Evolutionary conservation across 2,113 vertebrate genomes (phyloP), one percentile per base, ranked within the genome.

Genomic region (Sardina pilchardus): DNA sequence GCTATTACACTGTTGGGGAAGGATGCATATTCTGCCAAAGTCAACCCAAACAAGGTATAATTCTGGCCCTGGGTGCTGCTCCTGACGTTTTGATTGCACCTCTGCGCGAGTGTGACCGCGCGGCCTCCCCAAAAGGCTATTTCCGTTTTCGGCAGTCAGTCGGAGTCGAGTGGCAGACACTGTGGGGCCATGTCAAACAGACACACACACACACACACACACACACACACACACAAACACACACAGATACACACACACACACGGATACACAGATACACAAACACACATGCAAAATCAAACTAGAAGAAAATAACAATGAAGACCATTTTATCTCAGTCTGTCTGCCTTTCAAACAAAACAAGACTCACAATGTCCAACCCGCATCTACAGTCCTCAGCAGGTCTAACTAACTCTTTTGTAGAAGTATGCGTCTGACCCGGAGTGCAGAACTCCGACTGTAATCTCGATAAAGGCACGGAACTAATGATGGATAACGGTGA

Each of bases 61-160:
- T 96, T 56, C 97, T 98, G 0, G 97, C 96, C 17, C 92, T 97
- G 88, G 94, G 92, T 94, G 86, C 94, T 97, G 85, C 96, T 96
- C 0, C 96, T 94, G 84, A 92, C 59, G 26, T 24, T 63, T 63
- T 63, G 21, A 88, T 87, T 98, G 96, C 94, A 97, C 95, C 90
- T 92, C 97, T 85, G 96, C 97, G 94, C 97, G 97, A 85, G 96
- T 97, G 94, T 97, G 96, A 0, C 96, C 96, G 81, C 97, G 97
- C 88, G 96, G 96, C n/a, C 94, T 97, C 82, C 97, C 96, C 0
- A 96, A 97, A 34, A 96, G 95, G 53, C 97, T 97, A 0, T 97
- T 85, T 39, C 96, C 2, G 94, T 96, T 84, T 94, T 96, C 81
- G 95, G 96, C 91, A 96, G 97, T 63, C 24, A 6, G 59, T 63